Evolutionary conservation across 2,797 vertebrate genomes (phyloP), one percentile per base, ranked within the genome.

Genomic region (Tiaroga cobitis): DNA sequence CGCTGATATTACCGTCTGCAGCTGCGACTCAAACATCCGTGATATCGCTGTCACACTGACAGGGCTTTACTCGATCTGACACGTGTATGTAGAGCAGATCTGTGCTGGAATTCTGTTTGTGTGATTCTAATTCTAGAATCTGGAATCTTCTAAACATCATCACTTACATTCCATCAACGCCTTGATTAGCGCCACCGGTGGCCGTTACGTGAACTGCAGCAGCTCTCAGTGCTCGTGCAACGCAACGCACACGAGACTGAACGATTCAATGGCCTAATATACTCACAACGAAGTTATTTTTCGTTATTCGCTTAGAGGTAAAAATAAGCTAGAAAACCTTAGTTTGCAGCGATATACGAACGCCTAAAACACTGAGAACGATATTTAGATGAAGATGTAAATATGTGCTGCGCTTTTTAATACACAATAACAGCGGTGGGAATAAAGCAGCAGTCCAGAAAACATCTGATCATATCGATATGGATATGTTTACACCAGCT

Each of bases 81-180:
- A n/a, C 29, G 19, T 5, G 8, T 2, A 19, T 54, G 79, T 7
- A 9, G 8, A 32, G 67, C 16, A 1, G 67, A 24, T 32, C 16
- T 41, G 51, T 81, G 49, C 9, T 70, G 67, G 65, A 69, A 70
- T 61, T 13, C 68, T 68, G 77, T 65, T 21, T 46, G 75, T 79
- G 56, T 18, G n/a, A 79, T 43, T 80, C 59, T 67, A 69, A 80
- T 68, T 81, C 13, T 54, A 69, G 46, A 69, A 16, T 41, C 32
- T 70, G 65, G 3, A 81, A 21, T 56, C 16, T 68, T 49, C 10
- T 11, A 0, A 49, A 7, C 10, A 67, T 80, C 11, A 19, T 10
- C 65, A 70, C 80, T 39, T 13, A 54, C 11, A 37, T 39, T 24
- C 63, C 29, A 37, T 41, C 39, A 21, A 29, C 4, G 3, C 37